A percentile compares a stretch with the other conserved stretches of the same genome.
Evolutionary conservation across 2,797 vertebrate species (phyloP).

Genomic region (Emys orbicularis): DNA sequence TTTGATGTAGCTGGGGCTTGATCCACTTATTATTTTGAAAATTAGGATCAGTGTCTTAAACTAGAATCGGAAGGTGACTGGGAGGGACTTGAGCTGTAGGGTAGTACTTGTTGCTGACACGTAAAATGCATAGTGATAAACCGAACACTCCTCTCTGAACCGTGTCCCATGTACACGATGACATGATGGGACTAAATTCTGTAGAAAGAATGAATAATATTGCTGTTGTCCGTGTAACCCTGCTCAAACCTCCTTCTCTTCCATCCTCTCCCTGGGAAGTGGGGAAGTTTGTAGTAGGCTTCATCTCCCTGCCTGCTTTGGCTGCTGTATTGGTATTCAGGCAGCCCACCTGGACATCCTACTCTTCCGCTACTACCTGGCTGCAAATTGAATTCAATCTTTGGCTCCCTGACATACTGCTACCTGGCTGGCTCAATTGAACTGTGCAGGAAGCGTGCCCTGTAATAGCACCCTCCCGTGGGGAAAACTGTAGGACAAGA

Average conservation of each 20-base stretch:
- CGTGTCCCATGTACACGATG: no score
- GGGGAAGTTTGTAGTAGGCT: neutral
- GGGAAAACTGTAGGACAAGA: neutral
- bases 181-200: neutral
- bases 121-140: neutral
- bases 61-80: neutral
- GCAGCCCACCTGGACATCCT: neutral
- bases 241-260: neutral
- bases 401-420: neutral
- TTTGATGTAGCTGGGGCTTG: neutral
- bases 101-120: neutral
- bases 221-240: neutral
- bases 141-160: neutral
- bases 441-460: neutral
- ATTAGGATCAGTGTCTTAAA: neutral
- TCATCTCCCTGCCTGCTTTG: neutral
- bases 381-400: neutral
- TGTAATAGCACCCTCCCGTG: neutral
- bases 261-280: fast-evolving
- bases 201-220: neutral
- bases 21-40: neutral
- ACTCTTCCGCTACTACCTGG: neutral
- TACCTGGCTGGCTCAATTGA: neutral
- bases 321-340: neutral
- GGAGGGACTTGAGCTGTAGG: neutral